These are phyloP conservation scores for Xenops minutus DNA, from an alignment of 2,797 vertebrate species.

Conservation along the genomic window DNA sequence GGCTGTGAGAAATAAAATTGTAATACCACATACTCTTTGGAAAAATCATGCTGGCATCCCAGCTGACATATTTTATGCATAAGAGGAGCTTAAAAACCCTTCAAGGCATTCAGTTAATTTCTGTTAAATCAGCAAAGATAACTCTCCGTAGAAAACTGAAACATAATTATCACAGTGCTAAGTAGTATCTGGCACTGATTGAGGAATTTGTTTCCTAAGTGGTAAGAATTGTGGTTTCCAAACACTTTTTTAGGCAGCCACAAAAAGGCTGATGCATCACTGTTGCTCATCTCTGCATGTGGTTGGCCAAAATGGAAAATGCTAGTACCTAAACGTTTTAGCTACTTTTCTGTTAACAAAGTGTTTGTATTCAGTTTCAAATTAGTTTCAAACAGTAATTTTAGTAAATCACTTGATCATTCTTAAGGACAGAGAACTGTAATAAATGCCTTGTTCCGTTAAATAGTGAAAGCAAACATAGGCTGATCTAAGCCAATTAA, in stretches of 20 bases:
- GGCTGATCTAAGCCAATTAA: neutral
- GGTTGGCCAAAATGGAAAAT: neutral
- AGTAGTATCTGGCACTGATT: slow-evolving; percentile 24
- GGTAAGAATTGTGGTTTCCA: neutral
- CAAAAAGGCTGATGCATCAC: neutral
- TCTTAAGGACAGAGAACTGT: neutral
- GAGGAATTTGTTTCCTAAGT: slow-evolving; percentile 28
- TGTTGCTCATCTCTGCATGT: neutral
- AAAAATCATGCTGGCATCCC: neutral
- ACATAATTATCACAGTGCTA: slow-evolving; percentile 6
- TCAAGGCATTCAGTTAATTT: neutral
- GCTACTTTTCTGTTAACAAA: neutral
- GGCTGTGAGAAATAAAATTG: neutral
- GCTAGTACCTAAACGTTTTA: neutral
- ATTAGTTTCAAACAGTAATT: neutral
- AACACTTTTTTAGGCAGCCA: neutral
- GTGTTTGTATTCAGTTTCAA: neutral
- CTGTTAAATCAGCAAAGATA: slow-evolving; percentile 39
- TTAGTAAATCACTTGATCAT: neutral
- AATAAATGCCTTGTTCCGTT: neutral
- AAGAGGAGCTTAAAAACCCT: neutral
- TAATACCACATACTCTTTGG: neutral
- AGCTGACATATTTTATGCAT: neutral
- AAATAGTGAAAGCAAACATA: neutral
- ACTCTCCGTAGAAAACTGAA: slow-evolving; percentile 18